Conservation (phyloP, 2,888 invertebrate species). For the Kryphioiulus occultus region DNA sequence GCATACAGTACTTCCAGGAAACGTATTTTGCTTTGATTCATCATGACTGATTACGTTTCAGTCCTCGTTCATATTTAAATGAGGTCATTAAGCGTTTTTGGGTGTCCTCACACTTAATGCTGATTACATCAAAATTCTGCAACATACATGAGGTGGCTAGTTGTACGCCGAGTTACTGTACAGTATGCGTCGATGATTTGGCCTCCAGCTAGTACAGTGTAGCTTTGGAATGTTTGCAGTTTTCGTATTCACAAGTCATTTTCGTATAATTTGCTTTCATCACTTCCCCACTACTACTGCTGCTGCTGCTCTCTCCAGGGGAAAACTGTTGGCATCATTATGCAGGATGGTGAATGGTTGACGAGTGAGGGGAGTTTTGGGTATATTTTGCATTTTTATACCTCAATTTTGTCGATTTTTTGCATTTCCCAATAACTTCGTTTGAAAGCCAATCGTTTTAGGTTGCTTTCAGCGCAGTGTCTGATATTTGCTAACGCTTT, state of each 20-base stretch:
- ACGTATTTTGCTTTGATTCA: not conserved
- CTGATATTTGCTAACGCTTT: not conserved
- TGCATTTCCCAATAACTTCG: not conserved
- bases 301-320: not conserved
- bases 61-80: not conserved
- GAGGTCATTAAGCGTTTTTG: not conserved
- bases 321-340: not conserved
- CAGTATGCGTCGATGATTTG: not conserved
- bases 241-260: conserved; percentile 18
- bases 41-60: not conserved
- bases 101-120: not conserved
- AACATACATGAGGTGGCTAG: conserved; percentile 4
- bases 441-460: not conserved
- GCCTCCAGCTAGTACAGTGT: not conserved
- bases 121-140: conserved; percentile 12
- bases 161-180: not conserved
- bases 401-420: conserved; percentile 1
- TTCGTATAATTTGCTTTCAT: conserved; percentile 4
- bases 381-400: conserved; percentile 14
- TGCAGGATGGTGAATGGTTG: not conserved
- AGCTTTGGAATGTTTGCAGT: conserved; percentile 25
- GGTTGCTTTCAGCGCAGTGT: not conserved
- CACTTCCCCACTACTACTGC: not conserved
- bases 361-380: conserved; percentile 11
- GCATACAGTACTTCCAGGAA: too few species aligned